Conservation (phyloP, 2,797 vertebrate genomes). For the Taenioides sp. region DNA sequence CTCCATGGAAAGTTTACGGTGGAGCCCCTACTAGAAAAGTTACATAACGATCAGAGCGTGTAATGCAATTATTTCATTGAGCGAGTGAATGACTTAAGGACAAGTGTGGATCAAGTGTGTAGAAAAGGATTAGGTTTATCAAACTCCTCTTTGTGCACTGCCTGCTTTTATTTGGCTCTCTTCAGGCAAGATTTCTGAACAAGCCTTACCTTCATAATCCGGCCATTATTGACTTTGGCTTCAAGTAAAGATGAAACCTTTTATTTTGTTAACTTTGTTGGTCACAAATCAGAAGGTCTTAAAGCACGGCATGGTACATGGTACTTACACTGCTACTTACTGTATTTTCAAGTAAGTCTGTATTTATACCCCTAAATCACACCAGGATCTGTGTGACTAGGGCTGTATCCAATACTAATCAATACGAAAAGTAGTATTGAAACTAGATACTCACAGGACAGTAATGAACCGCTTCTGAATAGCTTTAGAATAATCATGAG, state of each 20-base stretch:
- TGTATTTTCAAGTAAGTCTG: too few species aligned
- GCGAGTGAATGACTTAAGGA: slow-evolving; percentile 17
- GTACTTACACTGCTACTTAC: too few species aligned
- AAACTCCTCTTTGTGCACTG: slow-evolving; percentile 35
- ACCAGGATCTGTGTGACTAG: not conserved
- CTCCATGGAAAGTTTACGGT: not conserved
- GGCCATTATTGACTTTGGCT: slow-evolving; percentile 23
- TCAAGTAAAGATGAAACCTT: not conserved
- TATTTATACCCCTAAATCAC: not conserved
- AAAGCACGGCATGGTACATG: too few species aligned
- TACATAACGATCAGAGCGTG: not conserved
- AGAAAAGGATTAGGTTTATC: slow-evolving; percentile 43
- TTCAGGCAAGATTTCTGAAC: slow-evolving; percentile 34
- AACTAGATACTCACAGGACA: too few species aligned
- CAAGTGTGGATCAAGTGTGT: slow-evolving; percentile 33
- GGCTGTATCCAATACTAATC: too few species aligned
- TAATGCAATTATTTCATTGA: slow-evolving; percentile 6
- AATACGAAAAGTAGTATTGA: too few species aligned
- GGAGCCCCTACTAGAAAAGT: too few species aligned
- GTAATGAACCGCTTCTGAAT: too few species aligned
- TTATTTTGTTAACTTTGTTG: slow-evolving; percentile 27
- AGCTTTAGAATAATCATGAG: too few species aligned
- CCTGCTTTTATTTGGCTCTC: slow-evolving; percentile 41
- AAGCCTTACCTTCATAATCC: slow-evolving; percentile 41
- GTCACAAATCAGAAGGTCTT: too few species aligned